Conservation (phyloP, 2,113 vertebrate species). For the Choloepus hoffmanni region DNA sequence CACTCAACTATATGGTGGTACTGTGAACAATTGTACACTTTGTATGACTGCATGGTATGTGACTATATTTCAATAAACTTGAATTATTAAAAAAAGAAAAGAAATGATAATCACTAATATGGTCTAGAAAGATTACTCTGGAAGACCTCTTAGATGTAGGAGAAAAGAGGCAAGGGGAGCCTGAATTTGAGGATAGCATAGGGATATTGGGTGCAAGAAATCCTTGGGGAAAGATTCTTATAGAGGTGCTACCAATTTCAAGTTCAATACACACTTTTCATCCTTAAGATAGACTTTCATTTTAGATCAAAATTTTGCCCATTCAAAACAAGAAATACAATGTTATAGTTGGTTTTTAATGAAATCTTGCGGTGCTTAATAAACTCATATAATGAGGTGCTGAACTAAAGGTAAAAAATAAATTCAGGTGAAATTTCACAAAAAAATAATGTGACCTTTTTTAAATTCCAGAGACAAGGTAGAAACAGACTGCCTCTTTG, state of each 20-base stretch:
- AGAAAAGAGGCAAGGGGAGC: background rate
- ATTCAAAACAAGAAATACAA: constrained; percentile 47
- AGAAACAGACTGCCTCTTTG: constrained; percentile 23
- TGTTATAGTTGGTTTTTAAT: background rate
- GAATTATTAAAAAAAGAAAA: too few species aligned
- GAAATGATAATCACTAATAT: background rate
- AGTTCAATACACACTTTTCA: background rate
- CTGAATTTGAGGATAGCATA: background rate
- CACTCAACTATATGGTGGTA: too few species aligned
- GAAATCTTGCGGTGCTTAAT: background rate
- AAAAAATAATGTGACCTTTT: constrained; percentile 57
- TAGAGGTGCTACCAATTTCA: background rate
- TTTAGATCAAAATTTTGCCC: constrained; percentile 15
- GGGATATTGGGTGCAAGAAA: background rate
- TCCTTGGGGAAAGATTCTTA: background rate
- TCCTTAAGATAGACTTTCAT: background rate
- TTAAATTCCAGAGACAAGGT: constrained; percentile 55
- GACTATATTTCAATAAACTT: too few species aligned
- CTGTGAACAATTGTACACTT: too few species aligned
- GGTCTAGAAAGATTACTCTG: background rate
- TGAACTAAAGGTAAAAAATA: constrained; percentile 9
- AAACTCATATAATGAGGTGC: constrained; percentile 45
- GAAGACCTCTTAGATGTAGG: background rate
- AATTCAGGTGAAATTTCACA: constrained; percentile 38
- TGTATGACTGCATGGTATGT: too few species aligned